Evolutionary conservation across 2,797 vertebrate species (phyloP), one percentile per base, ranked within the genome.

Genomic region (Neostethus bicornis): DNA sequence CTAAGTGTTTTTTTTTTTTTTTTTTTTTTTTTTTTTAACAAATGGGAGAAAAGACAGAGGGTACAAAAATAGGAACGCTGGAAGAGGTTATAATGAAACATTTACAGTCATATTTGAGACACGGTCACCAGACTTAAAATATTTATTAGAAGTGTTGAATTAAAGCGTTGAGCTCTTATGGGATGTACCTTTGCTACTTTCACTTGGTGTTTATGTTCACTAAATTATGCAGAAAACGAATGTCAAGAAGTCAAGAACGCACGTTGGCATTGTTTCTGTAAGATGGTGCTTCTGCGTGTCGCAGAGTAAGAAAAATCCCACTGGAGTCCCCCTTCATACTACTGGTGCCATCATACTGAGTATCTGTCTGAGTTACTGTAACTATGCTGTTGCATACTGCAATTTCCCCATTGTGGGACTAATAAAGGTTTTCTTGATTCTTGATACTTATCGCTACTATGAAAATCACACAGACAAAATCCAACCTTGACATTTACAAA

Each of bases 71-170:
- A 84, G 85, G 80, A 48, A 53, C 31, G 48, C 34, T 59, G 51
- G 48, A 62, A 54, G 58, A 52, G 44, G 68, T 75, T n/a, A 80
- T 34, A 58, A 80, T 86, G 65, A 83, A 85, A 86, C 70, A 85
- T 85, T 85, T 52, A 86, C 55, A 69, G 66, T 63, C 50, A 35
- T 32, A 42, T 9, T 61, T 64, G 44, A 53, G 44, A 50, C 60
- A 62, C 72, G 82, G 84, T 84, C 80, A 80, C 70, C 56, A 51
- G 45, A 55, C 76, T 81, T 86, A 85, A 85, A 87, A 86, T 73
- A 83, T 87, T 87, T 77, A 87, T 86, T 71, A 81, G 45, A 60
- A 63, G 77, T 83, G 79, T 82, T 70, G 72, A 83, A 73, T 66
- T 66, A 1, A 77, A 76, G 71, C 77, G 81, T 85, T 85, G 67